Base-by-base conservation (phyloP, 1,140 invertebrate species). In the Drosophila tsacasi region DNA sequence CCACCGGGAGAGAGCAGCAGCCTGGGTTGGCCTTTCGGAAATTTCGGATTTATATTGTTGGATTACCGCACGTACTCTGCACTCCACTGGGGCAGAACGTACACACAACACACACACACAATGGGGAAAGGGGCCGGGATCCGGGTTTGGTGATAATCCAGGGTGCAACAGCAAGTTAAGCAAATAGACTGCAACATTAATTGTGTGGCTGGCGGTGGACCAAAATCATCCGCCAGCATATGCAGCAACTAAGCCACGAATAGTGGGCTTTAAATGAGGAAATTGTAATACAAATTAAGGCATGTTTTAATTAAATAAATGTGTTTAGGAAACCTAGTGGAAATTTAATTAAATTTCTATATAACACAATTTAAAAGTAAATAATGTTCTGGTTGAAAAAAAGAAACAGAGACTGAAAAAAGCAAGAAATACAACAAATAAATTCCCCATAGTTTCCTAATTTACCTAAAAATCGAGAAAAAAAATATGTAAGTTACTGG, bases 171-270 rank as follows among this genome's bases (percentile, higher is more conserved):
- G 84, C 85, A 90, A 91, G 85, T 90, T 90, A 90, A 76, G 81
- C 85, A 90, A 90, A 90, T 90, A 90, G 78, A 90, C 81, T 90
- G 81, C 82, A 90, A 90, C 85, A 90, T 90, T 90, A 91, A 90
- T 90, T 90, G 85, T 90, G 86, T 79, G 85, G 84, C 81, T 57
- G 64, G 85, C 62, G 80, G 80, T 76, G 60, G 50, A 54, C 76
- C 65, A 42, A 66, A 60, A 58, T 46, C 46, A 57, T 58, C 44
- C 46, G 42, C 44, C 35, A 57, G 54, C 57, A 49, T 55, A 54
- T 58, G 46, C 46, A 21, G 46, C 23, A 13, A n/a, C 47, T 39
- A 59, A 60, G 47, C 42, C 54, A 42, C 21, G 25, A 7, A 58
- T 42, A 47, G 61, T 79, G 76, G 61, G 39, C 3, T 25, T n/a